Conservation (phyloP, 2,888 invertebrate genomes). For the Dicyrtoma fusca region DNA sequence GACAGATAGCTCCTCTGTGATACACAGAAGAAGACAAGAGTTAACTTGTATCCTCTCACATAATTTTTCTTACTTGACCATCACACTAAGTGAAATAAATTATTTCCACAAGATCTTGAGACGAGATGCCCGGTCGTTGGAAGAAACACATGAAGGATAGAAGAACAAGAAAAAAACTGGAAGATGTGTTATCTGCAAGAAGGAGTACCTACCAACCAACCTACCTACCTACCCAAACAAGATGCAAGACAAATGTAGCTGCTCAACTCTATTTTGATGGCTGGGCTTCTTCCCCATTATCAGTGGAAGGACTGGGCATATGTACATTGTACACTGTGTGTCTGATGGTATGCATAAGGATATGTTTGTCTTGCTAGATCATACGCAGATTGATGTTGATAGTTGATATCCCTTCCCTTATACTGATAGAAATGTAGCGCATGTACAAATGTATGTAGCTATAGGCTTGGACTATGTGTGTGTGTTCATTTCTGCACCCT, state of each 20-base stretch:
- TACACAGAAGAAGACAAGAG: conserved; percentile 17
- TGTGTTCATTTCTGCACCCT: conserved; percentile 7
- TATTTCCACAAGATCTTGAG: conserved; percentile 28
- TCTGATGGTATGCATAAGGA: neutral
- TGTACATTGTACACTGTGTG: neutral
- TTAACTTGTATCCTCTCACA: conserved; percentile 34
- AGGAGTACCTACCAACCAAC: no score
- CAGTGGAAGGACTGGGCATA: neutral
- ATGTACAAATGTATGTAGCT: neutral
- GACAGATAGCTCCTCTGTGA: conserved; percentile 13
- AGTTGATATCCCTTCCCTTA: no score
- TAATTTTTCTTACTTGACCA: conserved; percentile 33
- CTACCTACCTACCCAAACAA: neutral
- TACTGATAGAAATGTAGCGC: neutral
- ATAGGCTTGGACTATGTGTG: neutral
- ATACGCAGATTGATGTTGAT: no score
- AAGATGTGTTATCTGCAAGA: neutral
- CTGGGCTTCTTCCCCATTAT: conserved; percentile 1
- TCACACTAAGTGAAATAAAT: conserved; percentile 33
- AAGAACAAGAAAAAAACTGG: neutral
- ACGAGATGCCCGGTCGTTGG: conserved; percentile 25
- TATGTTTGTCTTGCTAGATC: neutral
- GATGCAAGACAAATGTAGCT: conserved; percentile 20
- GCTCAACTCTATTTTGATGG: conserved; percentile 28
- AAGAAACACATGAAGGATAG: neutral